These are phyloP conservation scores for Panopea generosa DNA, from an alignment of 2,888 invertebrate species.

Conservation along the genomic window DNA sequence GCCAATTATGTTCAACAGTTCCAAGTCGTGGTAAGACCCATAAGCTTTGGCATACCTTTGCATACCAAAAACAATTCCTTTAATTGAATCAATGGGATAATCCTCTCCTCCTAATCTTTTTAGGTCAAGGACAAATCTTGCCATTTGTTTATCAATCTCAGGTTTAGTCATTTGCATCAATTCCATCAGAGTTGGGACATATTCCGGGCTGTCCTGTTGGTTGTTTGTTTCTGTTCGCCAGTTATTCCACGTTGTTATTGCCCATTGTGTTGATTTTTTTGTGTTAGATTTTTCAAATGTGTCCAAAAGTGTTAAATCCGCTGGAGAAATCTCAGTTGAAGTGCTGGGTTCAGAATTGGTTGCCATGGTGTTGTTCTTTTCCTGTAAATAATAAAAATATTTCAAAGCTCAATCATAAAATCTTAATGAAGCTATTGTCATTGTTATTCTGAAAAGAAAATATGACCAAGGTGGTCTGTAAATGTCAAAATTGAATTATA, in stretches of 20 bases:
- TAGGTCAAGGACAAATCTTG: slow-evolving; percentile 19
- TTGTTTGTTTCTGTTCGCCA: background rate
- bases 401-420: too few species aligned
- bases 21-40: slow-evolving; percentile 1
- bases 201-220: background rate
- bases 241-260: background rate
- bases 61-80: slow-evolving; percentile 28
- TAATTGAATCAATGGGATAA: slow-evolving; percentile 26
- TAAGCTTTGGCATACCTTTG: slow-evolving; percentile 31
- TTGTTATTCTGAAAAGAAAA: too few species aligned
- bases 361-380: too few species aligned
- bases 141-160: slow-evolving; percentile 13
- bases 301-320: too few species aligned
- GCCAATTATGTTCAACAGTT: slow-evolving; percentile 5
- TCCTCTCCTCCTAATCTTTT: slow-evolving; percentile 11
- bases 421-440: too few species aligned
- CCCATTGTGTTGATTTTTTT: background rate
- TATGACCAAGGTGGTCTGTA: too few species aligned
- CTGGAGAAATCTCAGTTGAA: too few species aligned
- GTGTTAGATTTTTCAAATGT: background rate
- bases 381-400: too few species aligned
- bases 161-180: background rate
- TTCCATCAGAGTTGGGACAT: background rate
- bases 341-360: too few species aligned
- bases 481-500: too few species aligned